Conservation (phyloP, 23 tunicate species). For the Styela clava region DNA sequence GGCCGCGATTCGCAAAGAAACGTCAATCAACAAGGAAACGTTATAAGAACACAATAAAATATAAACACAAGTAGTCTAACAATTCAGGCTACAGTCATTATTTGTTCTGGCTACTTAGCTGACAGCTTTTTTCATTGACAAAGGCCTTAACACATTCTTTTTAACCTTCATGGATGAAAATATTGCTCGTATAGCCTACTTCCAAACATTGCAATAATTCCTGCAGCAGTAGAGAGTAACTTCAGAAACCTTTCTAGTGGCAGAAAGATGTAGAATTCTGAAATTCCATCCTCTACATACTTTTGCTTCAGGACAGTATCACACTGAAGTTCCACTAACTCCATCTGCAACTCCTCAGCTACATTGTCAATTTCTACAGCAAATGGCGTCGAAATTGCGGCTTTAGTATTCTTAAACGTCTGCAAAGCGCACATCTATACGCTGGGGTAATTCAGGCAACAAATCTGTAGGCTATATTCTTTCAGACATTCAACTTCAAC, state of each 20-base stretch:
- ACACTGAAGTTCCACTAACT: constrained; percentile 14
- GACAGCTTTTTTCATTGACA: not conserved
- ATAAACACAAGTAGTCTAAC: not conserved
- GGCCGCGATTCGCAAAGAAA: not conserved
- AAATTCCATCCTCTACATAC: constrained; percentile 9
- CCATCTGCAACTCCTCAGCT: constrained; percentile 9
- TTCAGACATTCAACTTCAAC: constrained; percentile 33
- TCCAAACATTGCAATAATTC: constrained; percentile 39
- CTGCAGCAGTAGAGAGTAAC: constrained; percentile 14
- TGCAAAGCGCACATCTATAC: constrained; percentile 21
- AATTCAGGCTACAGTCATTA: not conserved
- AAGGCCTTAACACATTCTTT: not conserved
- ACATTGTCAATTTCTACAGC: constrained; percentile 3
- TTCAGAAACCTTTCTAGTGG: constrained; percentile 31
- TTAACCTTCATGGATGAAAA: not conserved
- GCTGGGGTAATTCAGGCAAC: not conserved
- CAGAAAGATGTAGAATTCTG: constrained; percentile 35
- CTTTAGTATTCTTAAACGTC: constrained; percentile 12
- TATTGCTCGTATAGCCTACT: constrained; percentile 23
- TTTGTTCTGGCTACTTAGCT: not conserved
- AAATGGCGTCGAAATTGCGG: constrained; percentile 1
- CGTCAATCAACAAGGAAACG: not conserved
- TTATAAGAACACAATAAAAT: not conserved
- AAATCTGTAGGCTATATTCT: constrained; percentile 19
- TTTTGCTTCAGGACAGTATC: constrained; percentile 8